phyloP scores from a whole-genome alignment of 2,888 invertebrate species.

The Bombyx huttoni region DNA sequence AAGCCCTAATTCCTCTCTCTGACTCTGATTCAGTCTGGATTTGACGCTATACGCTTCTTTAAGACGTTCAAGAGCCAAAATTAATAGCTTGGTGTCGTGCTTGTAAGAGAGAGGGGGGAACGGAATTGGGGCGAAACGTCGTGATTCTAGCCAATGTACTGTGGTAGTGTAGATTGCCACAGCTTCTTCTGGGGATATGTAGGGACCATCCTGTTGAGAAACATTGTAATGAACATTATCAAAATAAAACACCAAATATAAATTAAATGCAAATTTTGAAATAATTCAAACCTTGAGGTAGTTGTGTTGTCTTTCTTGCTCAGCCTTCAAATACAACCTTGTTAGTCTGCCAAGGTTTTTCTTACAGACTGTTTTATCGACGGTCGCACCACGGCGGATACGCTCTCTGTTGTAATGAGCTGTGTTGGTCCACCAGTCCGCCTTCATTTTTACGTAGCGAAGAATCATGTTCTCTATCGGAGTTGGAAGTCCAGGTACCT shows the following conservation, averaged over 20 bases:
- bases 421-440: slow-evolving; percentile 99
- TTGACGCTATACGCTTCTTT: slow-evolving; percentile 99
- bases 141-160: slow-evolving; percentile 99
- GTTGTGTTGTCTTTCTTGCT: slow-evolving; percentile 99
- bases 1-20: slow-evolving; percentile 96
- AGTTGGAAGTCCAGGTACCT: slow-evolving; percentile 97
- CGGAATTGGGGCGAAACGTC: slow-evolving; percentile 98
- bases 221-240: not conserved
- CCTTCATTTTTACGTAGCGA: slow-evolving; percentile 99
- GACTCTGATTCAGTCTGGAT: slow-evolving; percentile 97
- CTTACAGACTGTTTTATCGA: slow-evolving; percentile 99
- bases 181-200: slow-evolving; percentile 99
- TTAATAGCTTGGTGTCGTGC: slow-evolving; percentile 98
- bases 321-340: slow-evolving; percentile 95
- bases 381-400: slow-evolving; percentile 98
- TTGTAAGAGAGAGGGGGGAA: slow-evolving; percentile 99
- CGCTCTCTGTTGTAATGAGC: slow-evolving; percentile 99
- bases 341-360: slow-evolving; percentile 99
- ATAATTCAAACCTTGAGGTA: slow-evolving; percentile 84
- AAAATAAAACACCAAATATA: not conserved
- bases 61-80: slow-evolving; percentile 94
- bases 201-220: slow-evolving; percentile 88
- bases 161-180: slow-evolving; percentile 99
- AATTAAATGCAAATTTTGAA: not conserved
- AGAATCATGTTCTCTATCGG: slow-evolving; percentile 99